Evolutionary conservation across 2,888 invertebrate species (phyloP).

Genomic region (Ectemnius continuus): DNA sequence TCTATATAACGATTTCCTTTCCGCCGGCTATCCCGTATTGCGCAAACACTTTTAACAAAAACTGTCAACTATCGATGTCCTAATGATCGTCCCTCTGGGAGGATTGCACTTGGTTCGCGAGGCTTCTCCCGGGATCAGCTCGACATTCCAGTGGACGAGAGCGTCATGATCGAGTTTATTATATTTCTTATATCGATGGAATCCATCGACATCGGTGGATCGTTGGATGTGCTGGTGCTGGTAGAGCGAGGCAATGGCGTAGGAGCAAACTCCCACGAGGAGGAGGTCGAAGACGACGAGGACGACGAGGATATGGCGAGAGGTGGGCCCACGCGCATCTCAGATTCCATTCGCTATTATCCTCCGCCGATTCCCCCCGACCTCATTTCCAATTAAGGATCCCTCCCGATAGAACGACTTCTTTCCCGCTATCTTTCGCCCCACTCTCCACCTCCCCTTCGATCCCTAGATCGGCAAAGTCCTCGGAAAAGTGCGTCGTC

Average conservation of each 20-base stretch:
- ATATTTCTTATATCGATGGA: too few relatives aligned
- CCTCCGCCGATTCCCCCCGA: slow-evolving; percentile 21
- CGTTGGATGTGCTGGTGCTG: slow-evolving; percentile 3
- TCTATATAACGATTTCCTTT: too few relatives aligned
- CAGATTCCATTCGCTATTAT: slow-evolving; percentile 18
- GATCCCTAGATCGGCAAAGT: not conserved
- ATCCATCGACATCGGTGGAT: not conserved
- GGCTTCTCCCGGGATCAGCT: not conserved
- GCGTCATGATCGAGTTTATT: too few relatives aligned
- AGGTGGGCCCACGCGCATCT: slow-evolving; percentile 35
- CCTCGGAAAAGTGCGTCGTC: slow-evolving; percentile 32
- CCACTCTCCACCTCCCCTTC: not conserved
- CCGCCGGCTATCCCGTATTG: too few relatives aligned
- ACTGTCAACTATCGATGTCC: too few relatives aligned
- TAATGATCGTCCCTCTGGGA: too few relatives aligned
- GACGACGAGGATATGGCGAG: too few relatives aligned
- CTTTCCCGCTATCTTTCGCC: slow-evolving; percentile 2
- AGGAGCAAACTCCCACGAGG: slow-evolving; percentile 9
- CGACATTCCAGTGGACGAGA: not conserved
- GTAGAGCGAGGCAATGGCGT: slow-evolving; percentile 28
- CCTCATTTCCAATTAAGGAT: slow-evolving; percentile 30
- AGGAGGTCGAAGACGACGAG: not conserved
- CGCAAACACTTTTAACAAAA: too few relatives aligned
- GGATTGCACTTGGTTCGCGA: too few relatives aligned
- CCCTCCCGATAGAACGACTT: slow-evolving; percentile 28